phyloP scores from a whole-genome alignment of 2,113 vertebrate genomes.

The Tyto alba region DNA sequence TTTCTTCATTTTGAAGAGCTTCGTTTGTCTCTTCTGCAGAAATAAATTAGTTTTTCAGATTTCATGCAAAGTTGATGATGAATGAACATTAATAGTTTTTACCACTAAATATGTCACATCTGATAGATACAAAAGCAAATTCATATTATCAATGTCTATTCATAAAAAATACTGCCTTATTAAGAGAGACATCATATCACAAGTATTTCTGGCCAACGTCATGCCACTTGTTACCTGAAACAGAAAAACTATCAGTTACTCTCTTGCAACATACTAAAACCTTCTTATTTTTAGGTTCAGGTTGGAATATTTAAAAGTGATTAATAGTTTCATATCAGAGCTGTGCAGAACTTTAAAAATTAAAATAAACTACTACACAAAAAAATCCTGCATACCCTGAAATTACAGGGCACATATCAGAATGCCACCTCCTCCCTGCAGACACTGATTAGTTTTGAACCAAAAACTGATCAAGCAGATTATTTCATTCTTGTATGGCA shows the following conservation, averaged over 20 bases:
- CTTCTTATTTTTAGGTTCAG: not conserved
- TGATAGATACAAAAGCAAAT: not conserved
- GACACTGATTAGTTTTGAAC: not conserved
- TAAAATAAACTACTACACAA: not conserved
- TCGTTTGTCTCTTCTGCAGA: constrained; percentile 83
- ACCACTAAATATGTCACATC: not conserved
- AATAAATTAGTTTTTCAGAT: constrained; percentile 39
- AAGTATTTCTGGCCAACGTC: not conserved
- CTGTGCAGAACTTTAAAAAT: not conserved
- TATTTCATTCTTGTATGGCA: not conserved
- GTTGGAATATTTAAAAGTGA: not conserved
- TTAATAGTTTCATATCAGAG: not conserved
- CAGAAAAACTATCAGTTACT: not conserved
- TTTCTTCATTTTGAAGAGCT: constrained; percentile 76
- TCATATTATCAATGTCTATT: not conserved
- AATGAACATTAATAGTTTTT: not conserved
- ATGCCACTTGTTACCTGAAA: not conserved
- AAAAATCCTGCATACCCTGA: not conserved
- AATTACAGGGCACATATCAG: not conserved
- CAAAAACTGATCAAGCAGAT: not conserved
- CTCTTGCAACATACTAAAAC: not conserved
- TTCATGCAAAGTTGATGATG: not conserved
- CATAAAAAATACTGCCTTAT: not conserved
- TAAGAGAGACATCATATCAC: not conserved
- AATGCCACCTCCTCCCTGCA: not conserved